Conservation (phyloP, 2,113 vertebrate species). For the Pholis gunnellus region DNA sequence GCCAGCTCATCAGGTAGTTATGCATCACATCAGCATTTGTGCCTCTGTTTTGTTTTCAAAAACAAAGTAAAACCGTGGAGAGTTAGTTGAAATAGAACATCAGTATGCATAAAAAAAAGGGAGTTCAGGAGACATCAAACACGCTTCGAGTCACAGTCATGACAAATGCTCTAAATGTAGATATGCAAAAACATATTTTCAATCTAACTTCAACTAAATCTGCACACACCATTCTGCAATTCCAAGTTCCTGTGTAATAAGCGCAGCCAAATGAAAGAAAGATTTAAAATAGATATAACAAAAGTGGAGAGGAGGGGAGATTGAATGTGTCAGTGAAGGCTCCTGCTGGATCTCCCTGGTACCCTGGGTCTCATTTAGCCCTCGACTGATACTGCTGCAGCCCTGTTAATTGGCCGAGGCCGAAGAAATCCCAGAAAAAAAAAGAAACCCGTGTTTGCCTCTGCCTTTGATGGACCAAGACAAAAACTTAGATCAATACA, state of each 20-base stretch:
- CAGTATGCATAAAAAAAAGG: constrained; percentile 47
- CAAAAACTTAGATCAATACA: constrained; percentile 68
- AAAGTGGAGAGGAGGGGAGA: constrained; percentile 33
- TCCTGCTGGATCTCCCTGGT: constrained; percentile 45
- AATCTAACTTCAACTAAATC: constrained; percentile 33
- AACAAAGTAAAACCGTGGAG: constrained; percentile 36
- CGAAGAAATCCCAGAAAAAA: constrained; percentile 51
- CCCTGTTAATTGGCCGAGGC: constrained; percentile 74
- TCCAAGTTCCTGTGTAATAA: constrained; percentile 42
- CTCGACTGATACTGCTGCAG: constrained; percentile 52
- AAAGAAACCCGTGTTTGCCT: constrained; percentile 6
- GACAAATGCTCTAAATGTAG: constrained; percentile 50
- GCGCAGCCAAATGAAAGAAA: constrained; percentile 29
- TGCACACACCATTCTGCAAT: constrained; percentile 2
- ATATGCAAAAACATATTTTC: constrained; percentile 28
- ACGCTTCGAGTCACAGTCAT: constrained; percentile 32
- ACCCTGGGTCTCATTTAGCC: constrained; percentile 57
- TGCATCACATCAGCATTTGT: constrained; percentile 40
- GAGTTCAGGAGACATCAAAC: constrained; percentile 48
- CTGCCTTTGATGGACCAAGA: constrained; percentile 55
- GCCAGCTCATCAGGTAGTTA: constrained; percentile 45
- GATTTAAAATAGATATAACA: constrained; percentile 52
- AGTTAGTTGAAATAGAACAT: constrained; percentile 53
- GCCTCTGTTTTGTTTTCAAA: constrained; percentile 53
- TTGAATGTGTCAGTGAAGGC: constrained; percentile 46